Conservation (phyloP, 2,888 invertebrate genomes). For the Hartigia nigra region DNA sequence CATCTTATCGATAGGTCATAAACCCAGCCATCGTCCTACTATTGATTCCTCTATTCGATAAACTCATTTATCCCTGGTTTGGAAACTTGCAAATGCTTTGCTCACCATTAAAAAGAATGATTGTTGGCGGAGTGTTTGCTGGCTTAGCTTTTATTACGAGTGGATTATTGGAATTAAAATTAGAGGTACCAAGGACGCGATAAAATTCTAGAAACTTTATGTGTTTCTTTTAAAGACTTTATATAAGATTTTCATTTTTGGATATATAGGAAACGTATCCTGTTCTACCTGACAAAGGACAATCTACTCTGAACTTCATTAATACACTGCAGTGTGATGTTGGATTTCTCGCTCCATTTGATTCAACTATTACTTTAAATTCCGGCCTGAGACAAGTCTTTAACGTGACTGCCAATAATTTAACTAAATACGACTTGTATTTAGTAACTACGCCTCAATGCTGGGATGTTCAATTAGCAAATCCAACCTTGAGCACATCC, state of each 20-base stretch:
- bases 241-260: background rate
- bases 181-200: constrained; percentile 68
- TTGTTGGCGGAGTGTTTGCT: constrained; percentile 77
- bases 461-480: constrained; percentile 50
- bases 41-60: constrained; percentile 76
- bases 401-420: constrained; percentile 57
- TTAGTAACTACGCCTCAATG: constrained; percentile 59
- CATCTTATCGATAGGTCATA: constrained; percentile 67
- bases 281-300: constrained; percentile 56
- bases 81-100: constrained; percentile 63
- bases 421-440: constrained; percentile 52
- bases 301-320: constrained; percentile 71
- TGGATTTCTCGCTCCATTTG: constrained; percentile 46
- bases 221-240: background rate
- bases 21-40: constrained; percentile 80
- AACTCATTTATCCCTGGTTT: constrained; percentile 70
- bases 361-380: constrained; percentile 39
- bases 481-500: constrained; percentile 45
- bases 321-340: constrained; percentile 74
- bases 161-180: constrained; percentile 69
- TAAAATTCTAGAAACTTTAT: background rate
- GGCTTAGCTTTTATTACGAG: constrained; percentile 75
- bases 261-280: constrained; percentile 63
- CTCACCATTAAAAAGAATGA: constrained; percentile 80
- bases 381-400: constrained; percentile 54